Percentiles rank a stretch among this genome's conserved stretches.
Evolutionary conservation across 2,888 invertebrate genomes (phyloP).

Genomic region (Heliconius aoede): DNA sequence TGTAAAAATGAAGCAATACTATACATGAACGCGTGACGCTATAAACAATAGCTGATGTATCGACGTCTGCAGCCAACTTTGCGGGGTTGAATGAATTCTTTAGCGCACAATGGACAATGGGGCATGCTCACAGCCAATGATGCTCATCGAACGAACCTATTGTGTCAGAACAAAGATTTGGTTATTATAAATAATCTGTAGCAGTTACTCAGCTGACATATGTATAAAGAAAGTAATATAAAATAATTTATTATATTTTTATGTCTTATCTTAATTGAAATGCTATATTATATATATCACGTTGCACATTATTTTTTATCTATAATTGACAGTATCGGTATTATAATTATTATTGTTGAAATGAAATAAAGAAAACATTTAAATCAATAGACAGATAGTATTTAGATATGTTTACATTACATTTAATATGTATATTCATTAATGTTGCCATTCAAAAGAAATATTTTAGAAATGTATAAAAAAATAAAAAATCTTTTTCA

Average conservation of each 20-base stretch:
- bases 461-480: not conserved
- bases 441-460: not conserved
- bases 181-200: slow-evolving; percentile 45
- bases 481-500: not conserved
- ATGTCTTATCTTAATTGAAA: slow-evolving; percentile 15
- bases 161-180: slow-evolving; percentile 50
- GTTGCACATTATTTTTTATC: not conserved
- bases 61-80: slow-evolving; percentile 53
- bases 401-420: not conserved
- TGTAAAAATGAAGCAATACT: slow-evolving; percentile 35
- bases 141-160: slow-evolving; percentile 52
- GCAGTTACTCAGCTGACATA: slow-evolving; percentile 17
- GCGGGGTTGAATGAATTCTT: slow-evolving; percentile 72
- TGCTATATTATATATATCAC: too few species aligned
- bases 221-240: slow-evolving; percentile 18
- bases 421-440: not conserved
- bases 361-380: slow-evolving; percentile 6
- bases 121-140: slow-evolving; percentile 54
- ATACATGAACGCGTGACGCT: slow-evolving; percentile 37
- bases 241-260: slow-evolving; percentile 15
- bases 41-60: slow-evolving; percentile 43
- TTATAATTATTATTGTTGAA: not conserved
- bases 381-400: not conserved
- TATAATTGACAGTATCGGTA: not conserved
- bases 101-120: slow-evolving; percentile 74